phyloP scores from a whole-genome alignment of 1,140 invertebrate genomes.

The Anastrepha obliqua region DNA sequence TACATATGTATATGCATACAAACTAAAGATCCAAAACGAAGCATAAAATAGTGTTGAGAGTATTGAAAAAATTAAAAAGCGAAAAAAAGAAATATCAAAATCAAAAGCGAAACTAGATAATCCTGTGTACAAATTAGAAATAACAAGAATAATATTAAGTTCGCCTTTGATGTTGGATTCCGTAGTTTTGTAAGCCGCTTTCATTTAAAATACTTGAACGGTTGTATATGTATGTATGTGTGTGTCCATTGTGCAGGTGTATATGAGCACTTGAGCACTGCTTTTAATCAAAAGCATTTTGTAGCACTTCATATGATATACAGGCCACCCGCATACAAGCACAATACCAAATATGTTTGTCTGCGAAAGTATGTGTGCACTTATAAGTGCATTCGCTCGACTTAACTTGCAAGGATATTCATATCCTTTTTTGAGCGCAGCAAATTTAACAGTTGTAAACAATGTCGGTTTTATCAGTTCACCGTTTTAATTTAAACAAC shows the following conservation, averaged over 20 bases:
- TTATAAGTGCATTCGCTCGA: background rate
- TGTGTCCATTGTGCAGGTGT: background rate
- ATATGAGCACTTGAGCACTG: too few species aligned
- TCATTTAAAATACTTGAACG: too few species aligned
- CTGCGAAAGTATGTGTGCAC: background rate
- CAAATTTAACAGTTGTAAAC: slow-evolving; percentile 55
- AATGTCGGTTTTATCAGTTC: slow-evolving; percentile 57
- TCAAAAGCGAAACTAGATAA: slow-evolving; percentile 4
- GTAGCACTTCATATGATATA: background rate
- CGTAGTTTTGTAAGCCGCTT: background rate
- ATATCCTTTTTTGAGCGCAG: background rate
- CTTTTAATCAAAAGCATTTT: slow-evolving; percentile 43
- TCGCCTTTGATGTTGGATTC: background rate
- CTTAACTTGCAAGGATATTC: slow-evolving; percentile 11
- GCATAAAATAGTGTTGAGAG: background rate
- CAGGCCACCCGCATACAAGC: background rate
- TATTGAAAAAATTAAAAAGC: background rate
- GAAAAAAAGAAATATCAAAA: background rate
- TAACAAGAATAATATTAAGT: slow-evolving; percentile 4
- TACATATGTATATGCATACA: too few species aligned
- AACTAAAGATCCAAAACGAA: background rate
- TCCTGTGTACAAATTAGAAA: background rate
- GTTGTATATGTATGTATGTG: background rate
- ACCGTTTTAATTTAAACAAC: slow-evolving; percentile 67
- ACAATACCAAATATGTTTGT: background rate